A percentile compares a stretch with the other conserved stretches of the same genome.
These are phyloP conservation scores for Zoanthus gigantus DNA, from an alignment of 92 coral and sea anemone genomes.

Conservation along the genomic window DNA sequence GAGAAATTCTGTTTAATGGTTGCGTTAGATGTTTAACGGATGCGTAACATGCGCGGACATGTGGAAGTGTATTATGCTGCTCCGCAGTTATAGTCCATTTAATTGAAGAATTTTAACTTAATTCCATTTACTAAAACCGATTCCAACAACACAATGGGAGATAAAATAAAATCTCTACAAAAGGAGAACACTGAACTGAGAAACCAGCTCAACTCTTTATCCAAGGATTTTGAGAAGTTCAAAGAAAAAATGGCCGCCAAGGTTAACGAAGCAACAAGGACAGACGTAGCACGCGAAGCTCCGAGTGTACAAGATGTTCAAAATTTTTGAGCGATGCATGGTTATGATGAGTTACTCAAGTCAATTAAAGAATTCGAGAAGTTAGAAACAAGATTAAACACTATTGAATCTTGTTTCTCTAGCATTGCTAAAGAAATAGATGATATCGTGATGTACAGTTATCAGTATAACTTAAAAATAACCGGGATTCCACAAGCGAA, in stretches of 20 bases:
- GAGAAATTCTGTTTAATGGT: no score
- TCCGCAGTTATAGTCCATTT: neutral
- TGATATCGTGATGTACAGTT: conserved; percentile 34
- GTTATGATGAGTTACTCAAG: neutral
- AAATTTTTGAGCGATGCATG: neutral
- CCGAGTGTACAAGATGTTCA: neutral
- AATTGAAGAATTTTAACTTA: no score
- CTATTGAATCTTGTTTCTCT: neutral
- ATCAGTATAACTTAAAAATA: conserved; percentile 47
- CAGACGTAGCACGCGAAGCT: neutral
- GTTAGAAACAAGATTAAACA: neutral
- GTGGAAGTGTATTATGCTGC: neutral
- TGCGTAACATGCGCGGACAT: no score
- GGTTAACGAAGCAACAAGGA: neutral
- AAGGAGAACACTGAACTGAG: neutral
- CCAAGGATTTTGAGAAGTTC: neutral
- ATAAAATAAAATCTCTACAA: neutral
- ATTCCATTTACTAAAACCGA: neutral
- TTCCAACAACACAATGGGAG: neutral
- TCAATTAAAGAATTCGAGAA: neutral
- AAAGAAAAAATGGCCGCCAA: neutral
- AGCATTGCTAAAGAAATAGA: conserved; percentile 19
- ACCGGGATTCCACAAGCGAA: conserved; percentile 46
- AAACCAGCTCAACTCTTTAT: neutral
- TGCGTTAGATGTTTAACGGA: no score